Conservation (phyloP, 1,140 invertebrate genomes). For the Diachasmimorpha longicaudata region DNA sequence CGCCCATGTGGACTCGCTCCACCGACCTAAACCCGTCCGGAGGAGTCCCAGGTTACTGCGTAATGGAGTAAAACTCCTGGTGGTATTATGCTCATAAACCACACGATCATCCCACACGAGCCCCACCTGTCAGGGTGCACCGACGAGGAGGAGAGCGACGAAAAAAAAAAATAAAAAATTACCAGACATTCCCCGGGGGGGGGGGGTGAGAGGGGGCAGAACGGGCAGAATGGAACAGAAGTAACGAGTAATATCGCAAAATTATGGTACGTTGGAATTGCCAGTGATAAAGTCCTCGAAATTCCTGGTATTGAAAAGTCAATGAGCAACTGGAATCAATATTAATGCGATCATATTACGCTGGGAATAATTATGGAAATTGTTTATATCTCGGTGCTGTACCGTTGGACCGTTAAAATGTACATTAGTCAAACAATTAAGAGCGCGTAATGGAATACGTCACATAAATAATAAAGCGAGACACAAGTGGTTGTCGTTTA, state of each 20-base stretch:
- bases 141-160: neutral
- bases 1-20: neutral
- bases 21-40: neutral
- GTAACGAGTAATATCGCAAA: neutral
- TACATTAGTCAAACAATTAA: constrained; percentile 62
- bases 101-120: constrained; percentile 55
- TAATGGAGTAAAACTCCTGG: constrained; percentile 52
- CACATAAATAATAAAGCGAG: constrained; percentile 57
- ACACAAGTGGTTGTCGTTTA: constrained; percentile 22
- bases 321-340: neutral
- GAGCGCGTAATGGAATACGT: constrained; percentile 57
- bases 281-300: neutral
- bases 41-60: neutral
- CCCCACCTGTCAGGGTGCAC: constrained; percentile 50
- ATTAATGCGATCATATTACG: constrained; percentile 1
- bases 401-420: constrained; percentile 8
- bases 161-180: neutral
- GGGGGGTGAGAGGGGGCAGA: too few relatives aligned
- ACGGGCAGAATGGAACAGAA: neutral
- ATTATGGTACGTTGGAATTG: neutral
- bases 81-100: constrained; percentile 50
- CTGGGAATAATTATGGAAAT: neutral
- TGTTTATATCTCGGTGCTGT: neutral
- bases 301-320: neutral
- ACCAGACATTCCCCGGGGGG: neutral